phyloP scores from a whole-genome alignment of 2,113 vertebrate species.

The Cinclus cinclus region DNA sequence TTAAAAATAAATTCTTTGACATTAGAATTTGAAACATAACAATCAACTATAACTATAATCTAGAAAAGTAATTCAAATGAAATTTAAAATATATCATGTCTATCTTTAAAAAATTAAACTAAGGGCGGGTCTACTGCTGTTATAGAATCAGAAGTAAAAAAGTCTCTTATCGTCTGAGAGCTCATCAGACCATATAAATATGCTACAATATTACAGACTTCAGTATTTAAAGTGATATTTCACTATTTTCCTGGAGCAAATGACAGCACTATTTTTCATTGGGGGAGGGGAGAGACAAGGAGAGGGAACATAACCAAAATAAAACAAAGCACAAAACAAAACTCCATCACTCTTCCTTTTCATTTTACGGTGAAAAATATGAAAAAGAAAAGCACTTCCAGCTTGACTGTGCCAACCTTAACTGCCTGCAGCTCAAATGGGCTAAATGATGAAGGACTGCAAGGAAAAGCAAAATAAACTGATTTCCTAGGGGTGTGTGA shows the following conservation, averaged over 20 bases:
- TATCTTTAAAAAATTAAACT: background rate
- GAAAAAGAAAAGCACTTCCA: background rate
- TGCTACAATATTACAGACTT: background rate
- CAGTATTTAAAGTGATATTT: background rate
- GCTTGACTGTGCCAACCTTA: background rate
- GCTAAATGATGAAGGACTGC: background rate
- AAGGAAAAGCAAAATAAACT: background rate
- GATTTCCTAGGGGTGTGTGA: background rate
- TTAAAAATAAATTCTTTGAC: background rate
- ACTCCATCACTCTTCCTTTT: background rate
- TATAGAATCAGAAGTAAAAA: background rate
- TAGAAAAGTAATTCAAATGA: background rate
- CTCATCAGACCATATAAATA: background rate
- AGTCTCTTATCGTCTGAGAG: background rate
- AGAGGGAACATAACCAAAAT: no score
- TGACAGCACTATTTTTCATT: background rate
- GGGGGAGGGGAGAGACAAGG: rapidly evolving
- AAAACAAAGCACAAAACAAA: background rate
- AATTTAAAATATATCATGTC: background rate
- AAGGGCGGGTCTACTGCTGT: background rate
- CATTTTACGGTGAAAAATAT: background rate
- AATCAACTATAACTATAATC: background rate
- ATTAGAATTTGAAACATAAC: background rate
- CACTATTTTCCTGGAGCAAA: background rate
- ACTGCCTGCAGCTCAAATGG: background rate